Base-by-base conservation (phyloP, 2,113 vertebrate genomes). In the Puntigrus tetrazona region DNA sequence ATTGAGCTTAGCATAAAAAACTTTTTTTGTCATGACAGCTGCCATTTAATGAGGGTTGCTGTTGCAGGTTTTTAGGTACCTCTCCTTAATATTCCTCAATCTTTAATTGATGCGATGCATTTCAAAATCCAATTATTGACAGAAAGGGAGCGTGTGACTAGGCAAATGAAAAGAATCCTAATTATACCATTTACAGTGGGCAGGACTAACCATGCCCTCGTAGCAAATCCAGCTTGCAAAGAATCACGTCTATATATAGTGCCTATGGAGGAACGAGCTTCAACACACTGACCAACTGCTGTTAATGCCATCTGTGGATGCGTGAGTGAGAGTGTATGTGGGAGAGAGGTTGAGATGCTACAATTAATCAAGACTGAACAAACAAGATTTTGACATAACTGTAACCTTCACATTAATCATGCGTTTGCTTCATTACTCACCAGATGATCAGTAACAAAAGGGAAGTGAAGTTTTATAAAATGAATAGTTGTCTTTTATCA, bases 211-310 rank as follows among this genome's bases (percentile, higher is more conserved):
- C 31, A 50, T 63, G 25, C 22, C 16, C 5, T 76, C 25, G 50
- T 70, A 61, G 50, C n/a, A 81, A 83, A 87, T 83, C 34, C 74
- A 85, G 77, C 31, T 73, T 85, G 31, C 13, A 20, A 34, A 11
- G 41, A 81, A 57, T 78, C 29, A 20, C 2, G 55, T 78, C 77
- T 85, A 65, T 83, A 83, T 70, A 83, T 85, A 78, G 84, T 31
- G 69, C 36, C 55, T 79, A 82, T 65, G n/a, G 70, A 77, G 27
- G 22, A 81, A 27, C 27, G 29, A 74, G 43, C 45, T 50, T 78
- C 63, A 55, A 55, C 75, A 41, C 45, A 55, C 59, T 41, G 82
- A 43, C 43, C 57, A 67, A 82, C 79, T 82, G 79, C 79, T 82
- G 79, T 82, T 82, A 70, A 18, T 25, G 29, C 79, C 79, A 82